Percentiles rank a stretch among this genome's conserved stretches.
Conservation (phyloP, 2,888 invertebrate species). For the Notocelia uddmanniana region DNA sequence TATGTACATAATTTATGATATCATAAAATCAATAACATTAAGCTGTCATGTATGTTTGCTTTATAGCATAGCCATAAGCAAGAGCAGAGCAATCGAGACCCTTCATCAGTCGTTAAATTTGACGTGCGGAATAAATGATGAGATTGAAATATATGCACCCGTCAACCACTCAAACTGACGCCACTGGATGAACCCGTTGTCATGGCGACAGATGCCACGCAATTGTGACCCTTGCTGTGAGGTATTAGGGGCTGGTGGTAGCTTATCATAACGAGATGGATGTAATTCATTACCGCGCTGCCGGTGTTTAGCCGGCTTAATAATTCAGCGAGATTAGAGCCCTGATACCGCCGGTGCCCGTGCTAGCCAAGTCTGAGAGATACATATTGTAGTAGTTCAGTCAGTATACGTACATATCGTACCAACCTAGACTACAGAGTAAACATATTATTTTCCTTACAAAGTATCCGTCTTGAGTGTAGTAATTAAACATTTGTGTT, state of each 20-base stretch:
- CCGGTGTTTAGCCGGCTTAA: conserved; percentile 19
- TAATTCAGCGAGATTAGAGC: conserved; percentile 35
- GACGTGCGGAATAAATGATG: conserved; percentile 18
- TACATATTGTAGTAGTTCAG: background rate
- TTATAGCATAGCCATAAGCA: background rate
- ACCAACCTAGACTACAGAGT: too few relatives aligned
- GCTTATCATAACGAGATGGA: conserved; percentile 31
- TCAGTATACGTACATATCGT: background rate
- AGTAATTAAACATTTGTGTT: too few relatives aligned
- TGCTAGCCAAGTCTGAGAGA: background rate
- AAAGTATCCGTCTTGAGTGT: too few relatives aligned
- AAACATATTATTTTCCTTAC: too few relatives aligned
- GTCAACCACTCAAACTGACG: conserved; percentile 15
- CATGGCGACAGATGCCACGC: conserved; percentile 12
- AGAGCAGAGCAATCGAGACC: conserved; percentile 1
- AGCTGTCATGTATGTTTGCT: too few relatives aligned
- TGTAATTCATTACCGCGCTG: conserved; percentile 27
- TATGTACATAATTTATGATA: too few relatives aligned
- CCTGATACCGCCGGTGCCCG: conserved; percentile 11
- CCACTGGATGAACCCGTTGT: conserved; percentile 9
- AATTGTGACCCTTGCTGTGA: background rate
- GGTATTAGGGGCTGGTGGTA: background rate
- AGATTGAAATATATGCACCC: conserved; percentile 33
- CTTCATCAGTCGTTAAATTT: conserved; percentile 20
- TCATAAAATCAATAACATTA: too few relatives aligned